These are phyloP conservation scores for Gibbula magus DNA, from an alignment of 2,888 invertebrate species.

Conservation along the genomic window DNA sequence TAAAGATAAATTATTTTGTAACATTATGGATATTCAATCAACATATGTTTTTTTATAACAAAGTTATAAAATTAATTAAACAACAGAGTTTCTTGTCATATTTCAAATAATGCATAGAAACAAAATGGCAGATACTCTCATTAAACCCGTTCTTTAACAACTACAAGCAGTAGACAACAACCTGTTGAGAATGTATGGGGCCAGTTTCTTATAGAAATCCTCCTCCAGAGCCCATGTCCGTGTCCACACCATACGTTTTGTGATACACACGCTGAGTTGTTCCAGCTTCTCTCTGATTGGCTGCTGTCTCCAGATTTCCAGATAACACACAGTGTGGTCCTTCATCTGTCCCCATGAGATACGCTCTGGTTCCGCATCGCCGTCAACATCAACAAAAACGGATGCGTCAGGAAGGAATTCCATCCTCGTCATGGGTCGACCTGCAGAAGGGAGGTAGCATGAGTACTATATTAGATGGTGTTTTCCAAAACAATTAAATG, in stretches of 20 bases:
- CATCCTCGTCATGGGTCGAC: constrained; percentile 64
- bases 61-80: too few relatives aligned
- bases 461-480: too few relatives aligned
- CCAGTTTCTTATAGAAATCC: constrained; percentile 63
- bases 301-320: constrained; percentile 60
- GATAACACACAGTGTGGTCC: constrained; percentile 59
- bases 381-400: constrained; percentile 61
- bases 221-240: constrained; percentile 65
- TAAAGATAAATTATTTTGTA: too few relatives aligned
- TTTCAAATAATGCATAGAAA: too few relatives aligned
- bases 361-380: constrained; percentile 60
- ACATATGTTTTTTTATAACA: too few relatives aligned
- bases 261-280: constrained; percentile 61
- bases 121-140: too few relatives aligned
- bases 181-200: constrained; percentile 68
- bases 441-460: not conserved
- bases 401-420: constrained; percentile 53
- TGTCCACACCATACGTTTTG: constrained; percentile 61
- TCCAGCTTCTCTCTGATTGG: constrained; percentile 65
- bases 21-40: too few relatives aligned
- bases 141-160: too few relatives aligned
- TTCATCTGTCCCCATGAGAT: constrained; percentile 59
- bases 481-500: too few relatives aligned
- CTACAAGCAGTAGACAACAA: too few relatives aligned
- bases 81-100: too few relatives aligned